Percentiles rank a stretch among this genome's conserved stretches.
These are phyloP conservation scores for Eilema caniola DNA, from an alignment of 2,888 invertebrate genomes.

Conservation along the genomic window DNA sequence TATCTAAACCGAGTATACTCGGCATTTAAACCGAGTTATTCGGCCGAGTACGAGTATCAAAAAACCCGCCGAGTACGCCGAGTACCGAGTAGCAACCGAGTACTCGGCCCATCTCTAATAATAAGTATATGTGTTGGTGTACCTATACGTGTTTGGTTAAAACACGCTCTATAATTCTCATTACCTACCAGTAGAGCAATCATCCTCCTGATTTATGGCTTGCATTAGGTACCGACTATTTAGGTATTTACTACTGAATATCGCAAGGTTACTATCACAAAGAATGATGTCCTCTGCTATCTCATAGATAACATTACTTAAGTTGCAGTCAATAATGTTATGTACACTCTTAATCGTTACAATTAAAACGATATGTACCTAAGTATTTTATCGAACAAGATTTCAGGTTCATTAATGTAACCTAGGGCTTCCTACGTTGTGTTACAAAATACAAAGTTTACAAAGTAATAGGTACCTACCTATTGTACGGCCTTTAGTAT, in stretches of 20 bases:
- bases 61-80: too few relatives aligned
- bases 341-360: not conserved
- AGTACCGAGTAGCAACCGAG: too few relatives aligned
- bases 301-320: not conserved
- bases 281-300: slow-evolving; percentile 5
- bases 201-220: not conserved
- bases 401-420: not conserved
- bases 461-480: not conserved
- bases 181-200: not conserved
- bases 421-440: slow-evolving; percentile 4
- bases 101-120: too few relatives aligned
- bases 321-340: slow-evolving; percentile 3
- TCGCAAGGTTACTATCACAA: slow-evolving; percentile 9
- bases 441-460: not conserved
- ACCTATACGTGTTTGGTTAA: not conserved
- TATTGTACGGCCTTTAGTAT: too few relatives aligned
- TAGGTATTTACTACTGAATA: slow-evolving; percentile 1
- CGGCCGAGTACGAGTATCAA: too few relatives aligned
- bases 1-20: too few relatives aligned
- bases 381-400: not conserved
- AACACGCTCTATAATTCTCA: not conserved
- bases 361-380: not conserved
- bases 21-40: too few relatives aligned
- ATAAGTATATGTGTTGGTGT: not conserved
- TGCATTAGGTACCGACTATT: not conserved